A percentile compares a stretch with the other conserved stretches of the same genome.
These are phyloP conservation scores for Meiosimyza platycephala DNA, from an alignment of 2,888 invertebrate genomes.

Conservation along the genomic window DNA sequence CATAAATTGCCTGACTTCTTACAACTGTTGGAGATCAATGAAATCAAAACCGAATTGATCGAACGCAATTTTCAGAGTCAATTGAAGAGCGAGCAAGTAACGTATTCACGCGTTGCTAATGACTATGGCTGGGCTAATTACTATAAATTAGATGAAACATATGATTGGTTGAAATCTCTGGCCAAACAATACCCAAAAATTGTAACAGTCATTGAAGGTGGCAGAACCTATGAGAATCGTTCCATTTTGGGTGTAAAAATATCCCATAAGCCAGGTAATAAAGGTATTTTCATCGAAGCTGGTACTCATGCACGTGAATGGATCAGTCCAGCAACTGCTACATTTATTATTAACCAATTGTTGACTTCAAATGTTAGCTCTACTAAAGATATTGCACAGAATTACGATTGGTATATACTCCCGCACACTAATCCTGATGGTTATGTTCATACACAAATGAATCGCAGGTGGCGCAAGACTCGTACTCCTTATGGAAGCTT, in stretches of 20 bases:
- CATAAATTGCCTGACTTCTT: slow-evolving; percentile 46
- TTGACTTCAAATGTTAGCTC: slow-evolving; percentile 69
- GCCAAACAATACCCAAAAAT: slow-evolving; percentile 67
- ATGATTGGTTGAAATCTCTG: slow-evolving; percentile 70
- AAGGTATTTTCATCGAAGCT: slow-evolving; percentile 72
- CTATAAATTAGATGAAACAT: slow-evolving; percentile 66
- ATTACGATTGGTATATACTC: slow-evolving; percentile 78
- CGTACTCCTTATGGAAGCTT: slow-evolving; percentile 67
- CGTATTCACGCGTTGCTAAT: slow-evolving; percentile 39
- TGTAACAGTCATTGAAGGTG: slow-evolving; percentile 69
- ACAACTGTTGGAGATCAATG: slow-evolving; percentile 28
- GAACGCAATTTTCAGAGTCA: slow-evolving; percentile 64
- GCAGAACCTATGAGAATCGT: slow-evolving; percentile 73
- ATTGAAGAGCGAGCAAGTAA: slow-evolving; percentile 39
- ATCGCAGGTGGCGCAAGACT: slow-evolving; percentile 77
- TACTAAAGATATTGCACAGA: slow-evolving; percentile 73
- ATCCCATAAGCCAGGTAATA: slow-evolving; percentile 62
- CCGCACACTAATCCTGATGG: slow-evolving; percentile 80
- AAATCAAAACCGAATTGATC: slow-evolving; percentile 68
- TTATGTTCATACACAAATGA: slow-evolving; percentile 73
- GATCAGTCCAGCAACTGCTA: slow-evolving; percentile 76
- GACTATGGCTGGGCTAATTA: slow-evolving; percentile 59
- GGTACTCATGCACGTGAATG: slow-evolving; percentile 83
- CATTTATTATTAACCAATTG: slow-evolving; percentile 74
- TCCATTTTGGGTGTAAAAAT: slow-evolving; percentile 72